A percentile compares a stretch with the other conserved stretches of the same genome.
Conservation (phyloP, 2,113 vertebrate genomes). For the Genyomyrus donnyi region DNA sequence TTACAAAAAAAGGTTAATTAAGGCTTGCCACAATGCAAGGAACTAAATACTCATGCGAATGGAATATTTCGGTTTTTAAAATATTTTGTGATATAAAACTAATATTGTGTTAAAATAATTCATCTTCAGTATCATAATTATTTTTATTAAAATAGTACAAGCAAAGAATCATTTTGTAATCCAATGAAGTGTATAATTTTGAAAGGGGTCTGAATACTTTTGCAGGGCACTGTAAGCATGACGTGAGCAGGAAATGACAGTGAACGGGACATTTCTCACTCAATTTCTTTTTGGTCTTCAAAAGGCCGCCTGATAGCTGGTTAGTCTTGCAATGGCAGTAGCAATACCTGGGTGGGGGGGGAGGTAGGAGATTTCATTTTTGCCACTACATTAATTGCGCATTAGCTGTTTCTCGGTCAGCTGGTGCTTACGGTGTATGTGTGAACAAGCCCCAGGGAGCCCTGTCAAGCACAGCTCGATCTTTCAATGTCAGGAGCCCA, state of each 20-base stretch:
- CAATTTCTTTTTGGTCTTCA: not conserved
- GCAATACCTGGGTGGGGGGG: not conserved
- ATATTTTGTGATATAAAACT: not conserved
- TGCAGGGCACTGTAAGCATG: not conserved
- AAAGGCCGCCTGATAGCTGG: not conserved
- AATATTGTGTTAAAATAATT: not conserved
- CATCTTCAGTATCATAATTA: not conserved
- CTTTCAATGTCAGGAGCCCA: conserved; percentile 12
- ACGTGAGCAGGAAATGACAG: not conserved
- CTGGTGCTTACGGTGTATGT: conserved; percentile 14
- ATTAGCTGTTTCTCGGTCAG: conserved; percentile 6
- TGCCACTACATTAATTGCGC: not conserved
- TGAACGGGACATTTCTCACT: not conserved
- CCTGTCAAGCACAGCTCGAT: conserved; percentile 7
- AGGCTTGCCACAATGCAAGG: not conserved
- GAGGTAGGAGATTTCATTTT: not conserved
- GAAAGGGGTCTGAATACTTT: not conserved
- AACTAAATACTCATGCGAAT: not conserved
- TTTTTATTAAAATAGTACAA: not conserved
- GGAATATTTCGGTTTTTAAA: not conserved
- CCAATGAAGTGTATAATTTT: not conserved
- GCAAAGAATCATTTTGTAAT: not conserved
- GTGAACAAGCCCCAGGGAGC: conserved; percentile 3
- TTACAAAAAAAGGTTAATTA: not conserved
- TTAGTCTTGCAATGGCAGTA: not conserved